Conservation (phyloP, 2,888 invertebrate genomes). For the Malthinus flaveolus region DNA sequence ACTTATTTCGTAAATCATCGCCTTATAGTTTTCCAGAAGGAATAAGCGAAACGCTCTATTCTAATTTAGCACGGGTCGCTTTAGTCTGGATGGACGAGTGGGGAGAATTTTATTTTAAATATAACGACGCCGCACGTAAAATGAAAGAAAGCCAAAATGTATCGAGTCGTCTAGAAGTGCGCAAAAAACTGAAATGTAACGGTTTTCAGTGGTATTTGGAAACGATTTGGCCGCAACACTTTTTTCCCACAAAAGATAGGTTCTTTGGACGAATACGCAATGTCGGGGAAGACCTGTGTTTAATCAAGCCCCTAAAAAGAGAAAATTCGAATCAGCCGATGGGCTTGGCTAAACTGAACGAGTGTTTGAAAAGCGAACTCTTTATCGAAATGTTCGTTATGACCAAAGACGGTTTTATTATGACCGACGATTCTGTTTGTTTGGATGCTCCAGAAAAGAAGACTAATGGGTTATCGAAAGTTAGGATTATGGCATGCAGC, state of each 20-base stretch:
- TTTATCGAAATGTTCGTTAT: conserved; percentile 74
- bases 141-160: conserved; percentile 66
- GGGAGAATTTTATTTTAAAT: conserved; percentile 88
- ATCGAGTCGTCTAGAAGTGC: conserved; percentile 66
- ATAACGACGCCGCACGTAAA: conserved; percentile 71
- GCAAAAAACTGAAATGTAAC: conserved; percentile 64
- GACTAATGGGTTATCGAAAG: conserved; percentile 57
- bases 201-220: conserved; percentile 91
- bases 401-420: conserved; percentile 70
- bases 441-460: conserved; percentile 68
- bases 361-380: conserved; percentile 63
- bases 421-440: conserved; percentile 88
- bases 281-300: conserved; percentile 57
- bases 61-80: conserved; percentile 91
- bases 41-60: conserved; percentile 81
- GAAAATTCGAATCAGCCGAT: conserved; percentile 67
- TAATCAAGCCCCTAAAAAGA: conserved; percentile 66
- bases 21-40: conserved; percentile 97
- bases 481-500: conserved; percentile 73
- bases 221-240: conserved; percentile 95
- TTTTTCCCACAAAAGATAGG: conserved; percentile 84
- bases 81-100: conserved; percentile 99
- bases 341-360: conserved; percentile 68
- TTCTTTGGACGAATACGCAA: conserved; percentile 86
- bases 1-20: conserved; percentile 88